Percentiles rank a stretch among this genome's conserved stretches.
phyloP scores from a whole-genome alignment of 2,113 vertebrate species.

The Laticauda colubrina region DNA sequence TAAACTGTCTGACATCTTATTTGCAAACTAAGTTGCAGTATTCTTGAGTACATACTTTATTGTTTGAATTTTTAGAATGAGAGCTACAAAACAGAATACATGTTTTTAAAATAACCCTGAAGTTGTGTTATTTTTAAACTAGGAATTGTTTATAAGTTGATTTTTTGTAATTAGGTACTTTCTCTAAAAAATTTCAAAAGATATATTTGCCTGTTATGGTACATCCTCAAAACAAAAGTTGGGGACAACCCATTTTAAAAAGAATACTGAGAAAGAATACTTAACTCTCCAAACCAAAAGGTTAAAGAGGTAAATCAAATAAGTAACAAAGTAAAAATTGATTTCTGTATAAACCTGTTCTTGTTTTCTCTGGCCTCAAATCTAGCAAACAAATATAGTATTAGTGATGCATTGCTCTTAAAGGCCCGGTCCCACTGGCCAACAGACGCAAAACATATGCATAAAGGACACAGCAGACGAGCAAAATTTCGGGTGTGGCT shows the following conservation, averaged over 20 bases:
- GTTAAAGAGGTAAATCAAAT: slow-evolving; percentile 5
- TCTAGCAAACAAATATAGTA: slow-evolving; percentile 13
- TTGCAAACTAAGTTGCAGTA: slow-evolving; percentile 8
- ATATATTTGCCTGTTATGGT: neutral
- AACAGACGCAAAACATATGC: too few species aligned
- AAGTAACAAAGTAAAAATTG: neutral
- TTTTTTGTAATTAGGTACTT: slow-evolving; percentile 19
- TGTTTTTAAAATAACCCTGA: neutral
- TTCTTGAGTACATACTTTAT: slow-evolving; percentile 9
- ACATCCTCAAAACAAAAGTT: accelerated
- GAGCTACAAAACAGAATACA: neutral
- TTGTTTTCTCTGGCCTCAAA: neutral
- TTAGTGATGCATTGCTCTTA: neutral
- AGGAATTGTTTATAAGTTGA: neutral
- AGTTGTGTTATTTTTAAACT: neutral
- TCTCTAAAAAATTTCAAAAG: slow-evolving; percentile 13
- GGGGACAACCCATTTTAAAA: neutral
- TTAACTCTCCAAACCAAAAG: slow-evolving; percentile 12
- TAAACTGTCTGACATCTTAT: slow-evolving; percentile 32
- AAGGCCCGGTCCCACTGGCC: too few species aligned
- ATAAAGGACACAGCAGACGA: too few species aligned
- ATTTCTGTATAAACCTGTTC: neutral
- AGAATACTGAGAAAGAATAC: neutral
- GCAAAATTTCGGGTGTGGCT: too few species aligned
- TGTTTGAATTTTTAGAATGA: neutral